Percentiles rank a stretch among this genome's conserved stretches.
Conservation (phyloP, 1,140 invertebrate species). For the Cydia fagiglandana region DNA sequence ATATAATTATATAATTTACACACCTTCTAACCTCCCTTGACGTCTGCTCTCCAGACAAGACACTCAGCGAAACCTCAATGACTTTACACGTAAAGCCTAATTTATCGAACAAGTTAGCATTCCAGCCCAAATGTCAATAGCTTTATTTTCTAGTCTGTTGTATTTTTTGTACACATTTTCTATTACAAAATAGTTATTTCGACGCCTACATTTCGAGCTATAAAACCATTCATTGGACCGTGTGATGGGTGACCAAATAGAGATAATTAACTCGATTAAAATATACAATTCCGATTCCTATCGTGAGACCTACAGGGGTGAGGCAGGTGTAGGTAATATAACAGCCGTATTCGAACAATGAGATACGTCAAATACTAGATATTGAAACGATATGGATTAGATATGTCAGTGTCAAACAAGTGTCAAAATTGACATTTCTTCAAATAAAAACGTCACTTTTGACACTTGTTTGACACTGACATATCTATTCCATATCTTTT, state of each 20-base stretch:
- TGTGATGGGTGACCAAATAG: conserved; percentile 42
- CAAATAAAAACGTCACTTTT: no score
- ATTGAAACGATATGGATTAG: no score
- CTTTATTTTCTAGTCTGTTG: background rate
- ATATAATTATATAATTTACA: no score
- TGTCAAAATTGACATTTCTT: no score
- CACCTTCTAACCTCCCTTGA: no score
- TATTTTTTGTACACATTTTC: background rate
- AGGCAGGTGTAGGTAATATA: conserved; percentile 42
- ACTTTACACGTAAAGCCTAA: background rate
- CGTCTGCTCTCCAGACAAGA: no score
- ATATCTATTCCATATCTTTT: no score
- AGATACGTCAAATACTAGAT: no score
- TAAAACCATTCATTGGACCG: conserved; percentile 1
- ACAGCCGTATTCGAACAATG: no score
- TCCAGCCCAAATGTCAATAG: conserved; percentile 7
- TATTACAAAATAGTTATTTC: background rate
- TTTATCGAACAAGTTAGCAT: background rate
- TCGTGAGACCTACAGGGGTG: conserved; percentile 43
- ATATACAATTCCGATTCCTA: conserved; percentile 38
- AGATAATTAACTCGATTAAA: conserved; percentile 42
- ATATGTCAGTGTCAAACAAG: no score
- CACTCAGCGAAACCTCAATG: no score
- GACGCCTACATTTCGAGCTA: background rate
- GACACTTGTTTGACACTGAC: no score